A percentile compares a stretch with the other conserved stretches of the same genome.
These are phyloP conservation scores for Fissipunctia ypsillon DNA, from an alignment of 2,888 invertebrate species.

Conservation along the genomic window DNA sequence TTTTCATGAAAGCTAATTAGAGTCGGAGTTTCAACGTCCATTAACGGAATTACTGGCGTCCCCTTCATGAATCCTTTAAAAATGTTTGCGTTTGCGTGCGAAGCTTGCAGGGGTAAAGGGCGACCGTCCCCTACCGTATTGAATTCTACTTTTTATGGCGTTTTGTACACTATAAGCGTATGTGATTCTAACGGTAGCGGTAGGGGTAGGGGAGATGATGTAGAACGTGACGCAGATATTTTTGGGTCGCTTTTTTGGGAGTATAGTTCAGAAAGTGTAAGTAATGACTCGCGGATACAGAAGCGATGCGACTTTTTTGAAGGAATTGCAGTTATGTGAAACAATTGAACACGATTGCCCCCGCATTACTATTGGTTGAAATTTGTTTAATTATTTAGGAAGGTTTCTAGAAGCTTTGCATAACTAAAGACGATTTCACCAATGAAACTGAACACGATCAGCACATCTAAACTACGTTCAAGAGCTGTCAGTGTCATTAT, in stretches of 20 bases:
- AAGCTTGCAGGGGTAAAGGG: constrained; percentile 40
- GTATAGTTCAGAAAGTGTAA: neutral
- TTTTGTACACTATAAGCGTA: constrained; percentile 30
- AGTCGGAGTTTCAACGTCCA: constrained; percentile 73
- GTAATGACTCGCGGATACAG: constrained; percentile 6
- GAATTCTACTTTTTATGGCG: constrained; percentile 52
- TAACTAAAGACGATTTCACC: no score
- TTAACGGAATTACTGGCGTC: constrained; percentile 75
- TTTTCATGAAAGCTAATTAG: constrained; percentile 76
- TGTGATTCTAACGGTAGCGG: constrained; percentile 42
- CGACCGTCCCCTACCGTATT: constrained; percentile 49
- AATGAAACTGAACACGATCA: no score
- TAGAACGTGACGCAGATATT: neutral
- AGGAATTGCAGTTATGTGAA: neutral
- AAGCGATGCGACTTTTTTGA: neutral
- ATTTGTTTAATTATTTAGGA: neutral
- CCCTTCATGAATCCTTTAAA: constrained; percentile 66
- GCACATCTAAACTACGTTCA: no score
- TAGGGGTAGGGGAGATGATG: constrained; percentile 42
- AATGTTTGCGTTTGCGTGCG: constrained; percentile 64
- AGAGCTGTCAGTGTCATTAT: no score
- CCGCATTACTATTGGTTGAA: neutral
- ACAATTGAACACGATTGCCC: neutral
- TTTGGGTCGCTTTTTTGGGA: constrained; percentile 19
- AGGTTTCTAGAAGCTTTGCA: no score